phyloP scores from a whole-genome alignment of 2,797 vertebrate species.

The Hipposideros larvatus region DNA sequence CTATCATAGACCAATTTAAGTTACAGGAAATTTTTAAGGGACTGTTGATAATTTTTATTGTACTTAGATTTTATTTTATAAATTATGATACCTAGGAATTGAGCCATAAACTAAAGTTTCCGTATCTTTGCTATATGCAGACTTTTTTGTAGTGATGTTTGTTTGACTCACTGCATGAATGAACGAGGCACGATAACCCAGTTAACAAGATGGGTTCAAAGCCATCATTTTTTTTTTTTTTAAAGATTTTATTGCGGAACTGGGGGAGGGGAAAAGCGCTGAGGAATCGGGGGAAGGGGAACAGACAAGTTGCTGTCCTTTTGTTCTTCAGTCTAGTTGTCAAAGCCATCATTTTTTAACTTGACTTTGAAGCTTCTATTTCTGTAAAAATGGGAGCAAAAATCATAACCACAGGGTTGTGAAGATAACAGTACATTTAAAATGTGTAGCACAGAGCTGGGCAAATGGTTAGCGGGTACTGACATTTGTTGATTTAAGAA shows the following conservation, averaged over 20 bases:
- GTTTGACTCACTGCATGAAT: not conserved
- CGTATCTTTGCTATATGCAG: not conserved
- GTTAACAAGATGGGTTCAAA: not conserved
- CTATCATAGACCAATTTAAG: not conserved
- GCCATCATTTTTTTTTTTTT: not conserved
- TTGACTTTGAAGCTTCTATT: not conserved
- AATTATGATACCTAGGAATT: not conserved
- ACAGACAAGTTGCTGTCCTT: no score
- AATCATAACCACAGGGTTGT: not conserved
- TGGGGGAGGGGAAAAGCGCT: no score
- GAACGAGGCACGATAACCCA: not conserved
- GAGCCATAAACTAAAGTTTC: not conserved
- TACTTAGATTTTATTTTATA: conserved; percentile 38
- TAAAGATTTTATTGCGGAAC: no score
- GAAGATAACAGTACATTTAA: not conserved
- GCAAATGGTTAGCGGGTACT: not conserved
- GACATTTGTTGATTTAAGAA: not conserved
- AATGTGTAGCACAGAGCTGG: not conserved
- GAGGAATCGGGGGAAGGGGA: no score
- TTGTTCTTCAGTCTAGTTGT: not conserved
- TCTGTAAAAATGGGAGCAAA: not conserved
- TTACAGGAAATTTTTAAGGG: not conserved
- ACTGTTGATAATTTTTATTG: not conserved
- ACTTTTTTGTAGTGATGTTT: not conserved
- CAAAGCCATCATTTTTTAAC: not conserved